Evolutionary conservation across 1,140 invertebrate species (phyloP), one percentile per base, ranked within the genome.

Genomic region (Cephus cinctus): DNA sequence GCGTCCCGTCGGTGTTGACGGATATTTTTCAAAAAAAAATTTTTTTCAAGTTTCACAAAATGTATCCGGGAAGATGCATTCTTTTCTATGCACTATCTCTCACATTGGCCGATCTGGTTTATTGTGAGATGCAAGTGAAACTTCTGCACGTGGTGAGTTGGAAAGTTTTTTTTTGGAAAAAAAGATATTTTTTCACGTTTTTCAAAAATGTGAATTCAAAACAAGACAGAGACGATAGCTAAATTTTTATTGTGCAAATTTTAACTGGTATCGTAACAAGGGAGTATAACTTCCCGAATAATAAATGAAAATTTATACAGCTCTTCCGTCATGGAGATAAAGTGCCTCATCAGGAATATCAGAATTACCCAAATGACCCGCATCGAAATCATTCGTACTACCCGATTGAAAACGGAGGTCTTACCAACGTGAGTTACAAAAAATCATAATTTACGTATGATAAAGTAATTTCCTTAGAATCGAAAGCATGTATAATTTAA

Each of bases 401-500:
- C 16, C 75, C 76, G 8, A 62, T 72, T 21, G 75, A 66, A 0
- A 56, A 63, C 38, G 76, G 77, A n/a, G 73, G 71, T 32, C 54
- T 78, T 9, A 78, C 77, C 2, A 78, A 77, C 39, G 77, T 78
- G 57, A 73, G 71, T 73, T n/a, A n/a, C n/a, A n/a, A n/a, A n/a
- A n/a, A n/a, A n/a, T n/a, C n/a, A n/a, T n/a, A n/a, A n/a, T n/a
- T n/a, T n/a, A n/a, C n/a, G n/a, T n/a, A n/a, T n/a, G n/a, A n/a
- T n/a, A n/a, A n/a, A n/a, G n/a, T n/a, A n/a, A n/a, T n/a, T n/a
- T n/a, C n/a, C n/a, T n/a, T n/a, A n/a, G n/a, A n/a, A n/a, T n/a
- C n/a, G n/a, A n/a, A n/a, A n/a, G n/a, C n/a, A n/a, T n/a, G n/a
- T n/a, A n/a, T n/a, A n/a, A n/a, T n/a, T n/a, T n/a, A n/a, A n/a